Percentiles rank a stretch among this genome's conserved stretches.
phyloP scores from a whole-genome alignment of 2,113 vertebrate species.

The Hemichromis elongatus region DNA sequence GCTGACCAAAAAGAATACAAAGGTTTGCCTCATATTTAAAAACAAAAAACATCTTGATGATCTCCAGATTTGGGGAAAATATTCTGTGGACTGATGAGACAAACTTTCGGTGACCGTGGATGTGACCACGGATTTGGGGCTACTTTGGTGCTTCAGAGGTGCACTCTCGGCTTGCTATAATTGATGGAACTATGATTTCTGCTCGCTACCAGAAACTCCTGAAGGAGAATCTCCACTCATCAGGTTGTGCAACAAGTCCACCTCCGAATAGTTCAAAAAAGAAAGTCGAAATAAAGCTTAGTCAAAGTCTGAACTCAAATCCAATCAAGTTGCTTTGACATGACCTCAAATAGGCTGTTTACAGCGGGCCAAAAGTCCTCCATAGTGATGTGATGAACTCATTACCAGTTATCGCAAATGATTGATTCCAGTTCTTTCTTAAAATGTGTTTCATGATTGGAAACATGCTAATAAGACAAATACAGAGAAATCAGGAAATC shows the following conservation, averaged over 20 bases:
- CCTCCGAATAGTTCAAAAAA: background rate
- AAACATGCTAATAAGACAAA: background rate
- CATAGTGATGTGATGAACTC: background rate
- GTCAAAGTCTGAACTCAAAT: background rate
- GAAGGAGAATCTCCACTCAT: background rate
- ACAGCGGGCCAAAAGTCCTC: background rate
- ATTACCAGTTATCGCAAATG: background rate
- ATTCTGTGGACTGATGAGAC: background rate
- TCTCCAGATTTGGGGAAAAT: background rate
- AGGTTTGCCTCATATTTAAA: no score
- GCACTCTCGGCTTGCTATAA: no score
- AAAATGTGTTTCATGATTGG: background rate
- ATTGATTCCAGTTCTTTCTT: background rate
- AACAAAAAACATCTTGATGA: background rate
- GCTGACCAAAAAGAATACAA: background rate
- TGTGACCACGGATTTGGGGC: background rate
- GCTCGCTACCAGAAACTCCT: background rate
- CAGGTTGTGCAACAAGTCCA: background rate
- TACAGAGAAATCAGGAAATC: background rate
- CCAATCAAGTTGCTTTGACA: background rate
- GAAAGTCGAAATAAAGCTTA: rapidly evolving
- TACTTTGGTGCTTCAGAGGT: background rate
- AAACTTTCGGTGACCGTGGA: background rate
- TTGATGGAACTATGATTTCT: no score
- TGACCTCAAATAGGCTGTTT: background rate